phyloP scores from a whole-genome alignment of 1,140 invertebrate genomes.

The Trypoxylus dichotomus region DNA sequence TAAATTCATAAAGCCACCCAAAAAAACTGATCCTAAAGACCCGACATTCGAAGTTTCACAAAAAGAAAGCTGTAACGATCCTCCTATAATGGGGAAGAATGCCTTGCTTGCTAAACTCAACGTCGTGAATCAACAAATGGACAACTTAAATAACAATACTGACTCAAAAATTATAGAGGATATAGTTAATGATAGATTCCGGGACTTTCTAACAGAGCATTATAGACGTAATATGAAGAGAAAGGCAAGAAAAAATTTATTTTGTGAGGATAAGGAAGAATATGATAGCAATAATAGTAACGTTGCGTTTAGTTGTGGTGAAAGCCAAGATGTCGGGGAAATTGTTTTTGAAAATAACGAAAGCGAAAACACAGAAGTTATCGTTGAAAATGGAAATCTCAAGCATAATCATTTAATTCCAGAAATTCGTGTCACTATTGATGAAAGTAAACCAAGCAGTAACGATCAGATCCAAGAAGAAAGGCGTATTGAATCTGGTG shows the following conservation, averaged over 20 bases:
- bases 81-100: slow-evolving; percentile 39
- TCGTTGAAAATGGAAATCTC: background rate
- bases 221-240: slow-evolving; percentile 27
- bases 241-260: background rate
- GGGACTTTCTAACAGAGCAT: slow-evolving; percentile 27
- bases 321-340: background rate
- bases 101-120: slow-evolving; percentile 32
- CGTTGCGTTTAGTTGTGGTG: background rate
- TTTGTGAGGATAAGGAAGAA: background rate
- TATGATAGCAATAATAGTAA: background rate
- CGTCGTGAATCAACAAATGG: background rate
- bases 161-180: slow-evolving; percentile 36
- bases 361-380: background rate
- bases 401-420: background rate
- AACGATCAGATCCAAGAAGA: background rate
- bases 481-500: background rate
- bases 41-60: too few relatives aligned
- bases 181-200: slow-evolving; percentile 36
- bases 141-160: background rate
- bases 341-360: background rate
- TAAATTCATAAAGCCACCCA: too few relatives aligned
- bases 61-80: background rate
- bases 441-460: background rate
- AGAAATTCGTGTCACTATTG: background rate
- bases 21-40: too few relatives aligned